phyloP scores from a whole-genome alignment of 2,113 vertebrate species.

The Hyaena hyaena region DNA sequence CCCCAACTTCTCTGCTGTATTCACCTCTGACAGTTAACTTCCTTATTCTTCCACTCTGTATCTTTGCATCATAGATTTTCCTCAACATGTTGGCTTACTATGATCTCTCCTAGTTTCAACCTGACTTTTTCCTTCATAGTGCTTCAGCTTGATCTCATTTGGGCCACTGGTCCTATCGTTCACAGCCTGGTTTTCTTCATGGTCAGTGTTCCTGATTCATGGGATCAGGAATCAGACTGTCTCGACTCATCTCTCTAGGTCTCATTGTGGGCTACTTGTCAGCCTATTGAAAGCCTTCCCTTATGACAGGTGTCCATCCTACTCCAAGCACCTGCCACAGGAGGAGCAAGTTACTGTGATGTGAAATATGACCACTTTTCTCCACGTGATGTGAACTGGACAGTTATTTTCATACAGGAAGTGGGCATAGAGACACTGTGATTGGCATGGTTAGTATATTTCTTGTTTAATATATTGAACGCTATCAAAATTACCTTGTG shows the following conservation, averaged over 20 bases:
- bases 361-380: not conserved
- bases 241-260: not conserved
- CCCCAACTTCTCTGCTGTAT: not conserved
- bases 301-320: not conserved
- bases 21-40: not conserved
- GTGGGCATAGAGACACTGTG: not conserved
- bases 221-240: not conserved
- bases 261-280: not conserved
- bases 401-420: not conserved
- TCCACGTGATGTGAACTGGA: not conserved
- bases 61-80: not conserved
- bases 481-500: not conserved
- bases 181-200: not conserved
- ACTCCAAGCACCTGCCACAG: not conserved
- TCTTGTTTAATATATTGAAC: not conserved
- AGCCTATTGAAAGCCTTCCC: not conserved
- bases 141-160: not conserved
- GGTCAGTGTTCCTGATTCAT: not conserved
- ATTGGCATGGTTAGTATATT: not conserved
- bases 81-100: not conserved
- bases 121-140: not conserved
- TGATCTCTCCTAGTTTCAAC: not conserved
- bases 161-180: not conserved
- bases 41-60: not conserved
- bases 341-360: not conserved